Percentiles rank a stretch among this genome's conserved stretches.
These are phyloP conservation scores for Motacilla alba DNA, from an alignment of 2,113 vertebrate species.

Conservation along the genomic window DNA sequence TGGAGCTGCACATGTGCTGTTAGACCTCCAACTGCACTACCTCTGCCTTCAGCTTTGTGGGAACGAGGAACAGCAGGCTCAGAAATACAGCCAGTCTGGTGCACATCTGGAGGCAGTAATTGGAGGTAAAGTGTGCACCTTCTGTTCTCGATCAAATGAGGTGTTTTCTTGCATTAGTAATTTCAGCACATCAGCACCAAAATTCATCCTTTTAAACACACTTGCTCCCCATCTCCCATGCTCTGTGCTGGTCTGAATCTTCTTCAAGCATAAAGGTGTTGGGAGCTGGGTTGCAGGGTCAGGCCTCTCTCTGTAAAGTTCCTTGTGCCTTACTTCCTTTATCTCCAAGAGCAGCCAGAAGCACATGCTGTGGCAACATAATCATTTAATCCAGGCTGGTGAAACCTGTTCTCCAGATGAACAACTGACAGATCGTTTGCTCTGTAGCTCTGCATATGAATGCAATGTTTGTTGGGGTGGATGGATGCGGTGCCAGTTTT, in stretches of 20 bases:
- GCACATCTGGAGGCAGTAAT: conserved; percentile 26
- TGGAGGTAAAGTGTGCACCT: background rate
- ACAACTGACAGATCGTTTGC: conserved; percentile 25
- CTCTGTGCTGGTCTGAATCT: rapidly evolving
- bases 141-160: background rate
- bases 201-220: background rate
- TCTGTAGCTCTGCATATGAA: background rate
- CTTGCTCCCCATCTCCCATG: rapidly evolving
- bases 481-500: conserved; percentile 13
- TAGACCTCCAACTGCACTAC: background rate
- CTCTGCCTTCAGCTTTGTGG: background rate
- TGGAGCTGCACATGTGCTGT: background rate
- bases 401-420: conserved; percentile 56
- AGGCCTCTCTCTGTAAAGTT: background rate
- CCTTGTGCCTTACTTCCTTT: conserved; percentile 13
- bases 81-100: background rate
- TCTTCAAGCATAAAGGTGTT: background rate
- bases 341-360: conserved; percentile 49
- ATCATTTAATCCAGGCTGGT: conserved; percentile 57
- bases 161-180: background rate
- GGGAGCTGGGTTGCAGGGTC: background rate
- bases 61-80: background rate
- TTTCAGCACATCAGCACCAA: background rate
- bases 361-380: conserved; percentile 59
- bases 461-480: conserved; percentile 16